Conservation (phyloP, 2,797 vertebrate genomes). For the Dallia pectoralis region DNA sequence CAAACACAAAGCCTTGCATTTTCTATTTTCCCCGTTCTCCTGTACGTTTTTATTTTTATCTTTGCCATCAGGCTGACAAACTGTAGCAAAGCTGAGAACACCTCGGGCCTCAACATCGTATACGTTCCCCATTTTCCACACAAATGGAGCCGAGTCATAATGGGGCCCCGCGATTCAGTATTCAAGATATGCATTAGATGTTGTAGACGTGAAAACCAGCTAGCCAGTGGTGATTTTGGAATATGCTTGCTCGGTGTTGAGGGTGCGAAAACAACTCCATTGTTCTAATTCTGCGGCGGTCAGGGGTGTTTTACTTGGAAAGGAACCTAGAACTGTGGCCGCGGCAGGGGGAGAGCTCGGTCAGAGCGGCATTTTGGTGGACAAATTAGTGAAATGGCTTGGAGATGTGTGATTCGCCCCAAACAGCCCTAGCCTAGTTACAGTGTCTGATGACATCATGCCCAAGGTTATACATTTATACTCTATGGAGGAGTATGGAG, state of each 20-base stretch:
- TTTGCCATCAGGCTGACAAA: constrained; percentile 58
- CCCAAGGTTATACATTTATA: constrained; percentile 49
- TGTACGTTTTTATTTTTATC: constrained; percentile 27
- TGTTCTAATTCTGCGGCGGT: constrained; percentile 30
- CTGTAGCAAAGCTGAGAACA: constrained; percentile 45
- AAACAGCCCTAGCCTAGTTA: constrained; percentile 51
- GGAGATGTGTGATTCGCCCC: constrained; percentile 74
- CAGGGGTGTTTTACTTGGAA: constrained; percentile 47
- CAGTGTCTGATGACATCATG: constrained; percentile 66
- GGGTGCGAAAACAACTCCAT: constrained; percentile 28
- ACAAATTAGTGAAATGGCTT: constrained; percentile 72
- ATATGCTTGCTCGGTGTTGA: constrained; percentile 21
- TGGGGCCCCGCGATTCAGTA: constrained; percentile 40
- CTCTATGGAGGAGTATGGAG: constrained; percentile 36
- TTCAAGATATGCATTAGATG: constrained; percentile 59
- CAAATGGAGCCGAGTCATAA: constrained; percentile 52
- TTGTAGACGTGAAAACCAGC: constrained; percentile 33
- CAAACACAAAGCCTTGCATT: constrained; percentile 41
- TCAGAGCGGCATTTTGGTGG: constrained; percentile 57
- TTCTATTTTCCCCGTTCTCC: constrained; percentile 8
- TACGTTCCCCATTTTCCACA: constrained; percentile 59
- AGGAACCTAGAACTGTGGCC: constrained; percentile 37
- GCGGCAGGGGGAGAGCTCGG: constrained; percentile 43
- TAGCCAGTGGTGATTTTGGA: constrained; percentile 27
- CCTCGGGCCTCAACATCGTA: constrained; percentile 49